phyloP scores from a whole-genome alignment of 2,113 vertebrate genomes.

The Geococcyx californianus region DNA sequence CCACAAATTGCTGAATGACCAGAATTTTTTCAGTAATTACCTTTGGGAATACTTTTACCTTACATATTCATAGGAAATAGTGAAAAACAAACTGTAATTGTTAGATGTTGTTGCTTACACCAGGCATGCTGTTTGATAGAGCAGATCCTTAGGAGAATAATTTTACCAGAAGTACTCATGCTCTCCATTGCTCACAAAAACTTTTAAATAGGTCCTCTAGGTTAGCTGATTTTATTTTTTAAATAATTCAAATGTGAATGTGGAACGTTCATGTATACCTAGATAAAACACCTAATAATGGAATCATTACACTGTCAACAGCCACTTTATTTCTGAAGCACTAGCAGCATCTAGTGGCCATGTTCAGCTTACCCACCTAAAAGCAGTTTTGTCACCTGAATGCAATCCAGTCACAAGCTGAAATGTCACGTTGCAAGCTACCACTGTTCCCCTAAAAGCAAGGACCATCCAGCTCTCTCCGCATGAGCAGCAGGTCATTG shows the following conservation, averaged over 20 bases:
- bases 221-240: neutral
- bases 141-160: neutral
- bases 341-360: slow-evolving; percentile 54
- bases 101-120: neutral
- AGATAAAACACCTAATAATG: neutral
- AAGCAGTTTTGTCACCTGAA: accelerated
- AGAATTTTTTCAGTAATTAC: neutral
- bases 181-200: neutral
- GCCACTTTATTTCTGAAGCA: neutral
- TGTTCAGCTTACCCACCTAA: neutral
- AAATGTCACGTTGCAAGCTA: neutral
- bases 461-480: neutral
- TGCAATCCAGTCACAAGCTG: neutral
- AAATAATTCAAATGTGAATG: neutral
- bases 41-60: neutral
- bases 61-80: neutral
- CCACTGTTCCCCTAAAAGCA: neutral
- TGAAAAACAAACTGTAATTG: neutral
- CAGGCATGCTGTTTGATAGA: neutral
- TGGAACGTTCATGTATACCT: neutral
- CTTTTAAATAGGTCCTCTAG: neutral
- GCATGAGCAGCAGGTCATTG: neutral
- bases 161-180: neutral
- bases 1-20: neutral
- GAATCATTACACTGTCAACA: neutral